These are phyloP conservation scores for Ashinkailepas kermadecensis DNA, from an alignment of 2,888 invertebrate genomes.

Conservation along the genomic window DNA sequence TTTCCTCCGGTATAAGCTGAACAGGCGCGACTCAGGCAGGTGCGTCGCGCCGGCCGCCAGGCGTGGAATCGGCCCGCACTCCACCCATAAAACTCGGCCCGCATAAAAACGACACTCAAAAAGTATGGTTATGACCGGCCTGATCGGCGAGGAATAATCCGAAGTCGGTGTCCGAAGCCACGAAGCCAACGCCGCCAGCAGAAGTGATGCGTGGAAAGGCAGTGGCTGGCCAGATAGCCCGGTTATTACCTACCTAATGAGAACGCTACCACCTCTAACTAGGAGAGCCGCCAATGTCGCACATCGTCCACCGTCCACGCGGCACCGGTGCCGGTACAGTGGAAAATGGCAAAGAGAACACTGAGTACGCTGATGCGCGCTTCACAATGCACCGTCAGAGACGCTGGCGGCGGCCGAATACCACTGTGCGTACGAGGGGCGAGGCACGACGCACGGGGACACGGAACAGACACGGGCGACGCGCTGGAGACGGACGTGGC, in stretches of 20 bases:
- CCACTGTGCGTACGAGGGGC: no score
- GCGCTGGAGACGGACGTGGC: background rate
- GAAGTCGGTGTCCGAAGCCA: no score
- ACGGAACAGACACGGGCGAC: no score
- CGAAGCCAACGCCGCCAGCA: background rate
- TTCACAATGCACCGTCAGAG: background rate
- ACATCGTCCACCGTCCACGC: no score
- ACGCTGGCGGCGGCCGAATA: background rate
- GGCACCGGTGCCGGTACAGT: no score
- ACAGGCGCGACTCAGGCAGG: no score
- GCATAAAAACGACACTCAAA: background rate
- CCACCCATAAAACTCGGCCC: background rate
- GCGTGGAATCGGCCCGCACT: background rate
- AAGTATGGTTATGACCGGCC: background rate
- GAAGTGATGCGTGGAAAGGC: background rate
- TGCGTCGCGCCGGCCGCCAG: background rate
- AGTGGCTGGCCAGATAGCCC: background rate
- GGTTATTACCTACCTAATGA: conserved; percentile 13
- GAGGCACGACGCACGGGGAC: background rate
- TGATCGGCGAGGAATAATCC: no score
- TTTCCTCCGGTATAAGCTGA: no score
- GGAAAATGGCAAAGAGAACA: no score
- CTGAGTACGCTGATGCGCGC: no score
- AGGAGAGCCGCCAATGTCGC: no score
- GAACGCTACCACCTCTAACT: background rate